These are phyloP conservation scores for Trachops cirrhosus DNA, from an alignment of 2,797 vertebrate species.

Conservation along the genomic window DNA sequence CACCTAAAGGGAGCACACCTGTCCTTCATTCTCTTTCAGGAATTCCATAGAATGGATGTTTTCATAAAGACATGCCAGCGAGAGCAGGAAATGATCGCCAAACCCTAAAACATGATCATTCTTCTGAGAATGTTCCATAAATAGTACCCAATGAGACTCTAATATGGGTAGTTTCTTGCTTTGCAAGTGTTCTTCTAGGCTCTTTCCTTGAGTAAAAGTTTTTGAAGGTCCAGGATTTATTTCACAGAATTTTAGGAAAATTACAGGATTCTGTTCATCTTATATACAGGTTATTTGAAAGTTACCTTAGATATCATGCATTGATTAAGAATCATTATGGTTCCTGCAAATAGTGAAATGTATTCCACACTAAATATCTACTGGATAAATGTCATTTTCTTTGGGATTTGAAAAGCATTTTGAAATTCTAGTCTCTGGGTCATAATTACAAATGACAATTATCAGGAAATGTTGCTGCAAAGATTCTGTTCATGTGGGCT, in stretches of 20 bases:
- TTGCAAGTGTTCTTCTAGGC: neutral
- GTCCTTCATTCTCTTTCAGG: neutral
- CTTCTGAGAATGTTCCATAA: neutral
- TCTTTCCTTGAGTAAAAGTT: neutral
- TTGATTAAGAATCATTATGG: constrained; percentile 4
- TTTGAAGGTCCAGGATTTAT: neutral
- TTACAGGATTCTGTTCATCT: neutral
- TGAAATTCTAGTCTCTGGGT: constrained; percentile 9
- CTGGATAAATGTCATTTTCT: constrained; percentile 32
- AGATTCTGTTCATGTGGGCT: neutral
- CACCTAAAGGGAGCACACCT: no score
- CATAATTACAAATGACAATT: neutral
- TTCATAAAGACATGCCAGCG: neutral
- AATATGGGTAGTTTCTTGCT: neutral
- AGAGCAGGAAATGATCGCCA: neutral
- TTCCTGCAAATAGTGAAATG: neutral
- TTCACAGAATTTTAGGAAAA: constrained; percentile 19
- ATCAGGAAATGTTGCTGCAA: neutral
- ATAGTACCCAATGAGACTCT: rapidly evolving
- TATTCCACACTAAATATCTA: constrained; percentile 15
- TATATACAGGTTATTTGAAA: constrained; percentile 46
- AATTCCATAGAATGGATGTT: neutral
- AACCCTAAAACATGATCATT: neutral
- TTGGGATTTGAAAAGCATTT: constrained; percentile 17
- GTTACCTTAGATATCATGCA: constrained; percentile 15